Evolutionary conservation across 2,797 vertebrate species (phyloP), one percentile per base, ranked within the genome.

Genomic region (Pipistrellus nathusii): DNA sequence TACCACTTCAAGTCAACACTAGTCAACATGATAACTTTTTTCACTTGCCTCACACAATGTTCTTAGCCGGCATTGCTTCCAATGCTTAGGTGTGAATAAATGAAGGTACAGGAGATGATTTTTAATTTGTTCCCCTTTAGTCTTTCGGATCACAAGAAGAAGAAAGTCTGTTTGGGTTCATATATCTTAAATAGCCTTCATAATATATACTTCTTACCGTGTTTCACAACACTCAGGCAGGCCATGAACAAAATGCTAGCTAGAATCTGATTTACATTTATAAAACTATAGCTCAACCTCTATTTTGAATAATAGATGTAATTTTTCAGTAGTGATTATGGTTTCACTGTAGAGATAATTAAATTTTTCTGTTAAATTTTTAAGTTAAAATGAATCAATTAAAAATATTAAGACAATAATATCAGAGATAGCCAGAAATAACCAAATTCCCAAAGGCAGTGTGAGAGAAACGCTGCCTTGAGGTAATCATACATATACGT

Each of bases 351-450:
- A 75, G 35, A 41, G 6, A 89, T 55, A 76, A 77, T 5, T 30
- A 55, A 75, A 2, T 38, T 75, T 90, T 90, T 64, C 32, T 96
- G 30, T 87, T 87, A 86, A 73, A 64, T 59, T 73, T 85, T 94
- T 64, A 93, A 78, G 21, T 80, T 81, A 93, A 73, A 94, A 71
- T 51, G 18, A 91, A n/a, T 85, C 12, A 35, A 85, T 55, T 94
- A 87, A 91, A 92, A 95, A 55, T 92, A 88, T 59, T 88, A 90
- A 76, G 75, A 88, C 81, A 93, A 91, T n/a, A 75, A 4, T 71
- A 73, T 66, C 75, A 71, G 14, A 94, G 9, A 4, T 66, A 62
- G 14, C 21, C n/a, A 84, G 85, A 93, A 93, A 93, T 59, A 48
- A 81, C 38, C 77, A 85, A 91, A 85, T 75, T 55, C 41, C 27